These are phyloP conservation scores for Ephydatia muelleri DNA, from an alignment of 37 sponge, comb jelly and placozoan genomes.

Conservation along the genomic window DNA sequence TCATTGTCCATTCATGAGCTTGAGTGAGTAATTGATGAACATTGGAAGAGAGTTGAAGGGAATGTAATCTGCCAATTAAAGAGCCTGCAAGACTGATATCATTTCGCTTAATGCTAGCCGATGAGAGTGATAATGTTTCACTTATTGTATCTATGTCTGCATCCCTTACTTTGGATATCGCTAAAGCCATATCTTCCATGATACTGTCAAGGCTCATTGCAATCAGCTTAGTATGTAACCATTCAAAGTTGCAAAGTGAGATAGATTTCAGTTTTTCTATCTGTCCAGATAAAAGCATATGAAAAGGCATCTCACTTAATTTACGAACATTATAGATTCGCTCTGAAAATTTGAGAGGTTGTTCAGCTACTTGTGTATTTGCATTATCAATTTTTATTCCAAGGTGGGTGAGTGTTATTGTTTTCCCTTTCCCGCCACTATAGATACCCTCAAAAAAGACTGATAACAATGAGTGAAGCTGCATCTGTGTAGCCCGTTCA, in stretches of 20 bases:
- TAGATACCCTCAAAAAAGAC: slow-evolving; percentile 52
- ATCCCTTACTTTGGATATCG: not conserved
- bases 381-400: slow-evolving; percentile 8
- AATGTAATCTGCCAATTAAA: slow-evolving; percentile 43
- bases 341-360: slow-evolving; percentile 39
- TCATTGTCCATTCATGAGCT: slow-evolving; percentile 25
- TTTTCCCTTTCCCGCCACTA: slow-evolving; percentile 6
- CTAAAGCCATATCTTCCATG: slow-evolving; percentile 35
- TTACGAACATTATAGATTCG: slow-evolving; percentile 56
- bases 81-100: slow-evolving; percentile 38
- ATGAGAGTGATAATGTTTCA: slow-evolving; percentile 51
- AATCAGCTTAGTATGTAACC: slow-evolving; percentile 50
- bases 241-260: slow-evolving; percentile 41
- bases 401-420: slow-evolving; percentile 23
- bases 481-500: not conserved
- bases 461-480: slow-evolving; percentile 31
- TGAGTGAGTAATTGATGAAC: slow-evolving; percentile 7
- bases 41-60: not conserved
- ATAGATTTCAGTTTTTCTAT: slow-evolving; percentile 19
- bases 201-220: slow-evolving; percentile 16
- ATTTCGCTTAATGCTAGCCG: slow-evolving; percentile 24
- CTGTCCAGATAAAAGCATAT: slow-evolving; percentile 23
- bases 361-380: slow-evolving; percentile 44
- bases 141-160: slow-evolving; percentile 15
- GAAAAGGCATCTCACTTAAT: slow-evolving; percentile 57